Evolutionary conservation across 2,888 invertebrate genomes (phyloP).

Genomic region (Catonia carolina): DNA sequence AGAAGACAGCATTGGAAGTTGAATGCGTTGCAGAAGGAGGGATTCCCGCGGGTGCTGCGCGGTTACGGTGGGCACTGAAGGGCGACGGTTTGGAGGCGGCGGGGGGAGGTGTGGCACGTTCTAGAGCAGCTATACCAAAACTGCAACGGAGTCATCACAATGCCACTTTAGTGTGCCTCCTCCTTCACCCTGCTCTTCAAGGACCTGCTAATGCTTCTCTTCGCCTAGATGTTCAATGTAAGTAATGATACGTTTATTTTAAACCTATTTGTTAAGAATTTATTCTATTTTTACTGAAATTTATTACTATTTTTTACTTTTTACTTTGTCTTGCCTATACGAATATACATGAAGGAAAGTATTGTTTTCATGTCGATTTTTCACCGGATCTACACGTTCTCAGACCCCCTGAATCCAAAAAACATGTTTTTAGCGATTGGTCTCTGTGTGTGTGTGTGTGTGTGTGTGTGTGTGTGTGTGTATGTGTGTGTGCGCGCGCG

Average conservation of each 20-base stretch:
- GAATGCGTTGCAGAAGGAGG: slow-evolving; percentile 80
- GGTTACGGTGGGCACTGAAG: slow-evolving; percentile 48
- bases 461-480: too few species aligned
- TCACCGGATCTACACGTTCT: too few species aligned
- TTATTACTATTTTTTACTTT: too few species aligned
- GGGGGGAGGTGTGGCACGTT: slow-evolving; percentile 35
- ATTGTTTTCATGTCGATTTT: too few species aligned
- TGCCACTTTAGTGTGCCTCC: slow-evolving; percentile 74
- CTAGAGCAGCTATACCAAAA: slow-evolving; percentile 61
- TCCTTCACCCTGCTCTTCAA: slow-evolving; percentile 59
- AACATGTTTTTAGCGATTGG: too few species aligned
- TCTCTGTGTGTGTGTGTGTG: too few species aligned
- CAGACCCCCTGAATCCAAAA: too few species aligned
- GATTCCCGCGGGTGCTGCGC: slow-evolving; percentile 62
- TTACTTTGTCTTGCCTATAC: too few species aligned
- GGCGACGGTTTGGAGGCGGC: slow-evolving; percentile 24
- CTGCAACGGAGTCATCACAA: slow-evolving; percentile 81
- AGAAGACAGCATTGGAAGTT: slow-evolving; percentile 72
- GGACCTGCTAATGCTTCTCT: slow-evolving; percentile 52
- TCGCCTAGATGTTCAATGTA: slow-evolving; percentile 59
- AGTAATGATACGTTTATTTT: slow-evolving; percentile 46
- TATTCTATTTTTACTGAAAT: too few species aligned
- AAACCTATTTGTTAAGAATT: too few species aligned
- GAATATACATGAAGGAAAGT: too few species aligned
- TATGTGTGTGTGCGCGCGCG: too few species aligned